These are phyloP conservation scores for Nephotettix cincticeps DNA, from an alignment of 1,140 invertebrate species.

Conservation along the genomic window DNA sequence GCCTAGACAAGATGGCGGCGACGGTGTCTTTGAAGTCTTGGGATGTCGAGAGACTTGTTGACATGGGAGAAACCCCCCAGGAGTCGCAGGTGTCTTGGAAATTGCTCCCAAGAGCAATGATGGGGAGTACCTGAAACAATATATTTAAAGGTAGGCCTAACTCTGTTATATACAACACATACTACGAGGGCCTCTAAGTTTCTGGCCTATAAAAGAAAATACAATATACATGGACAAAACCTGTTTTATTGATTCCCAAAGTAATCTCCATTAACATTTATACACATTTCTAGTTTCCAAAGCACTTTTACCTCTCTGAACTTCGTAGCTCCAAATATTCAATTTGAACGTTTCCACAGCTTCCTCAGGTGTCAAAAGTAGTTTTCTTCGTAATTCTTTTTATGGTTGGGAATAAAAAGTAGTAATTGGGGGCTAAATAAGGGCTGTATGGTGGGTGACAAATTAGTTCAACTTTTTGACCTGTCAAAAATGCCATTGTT, in stretches of 20 bases:
- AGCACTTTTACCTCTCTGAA: conserved; percentile 43
- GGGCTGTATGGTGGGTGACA: conserved; percentile 46
- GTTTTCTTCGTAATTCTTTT: conserved; percentile 44
- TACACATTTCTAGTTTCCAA: conserved; percentile 40
- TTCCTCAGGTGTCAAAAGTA: conserved; percentile 42
- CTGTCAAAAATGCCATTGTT: conserved; percentile 39
- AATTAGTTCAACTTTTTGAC: conserved; percentile 43
- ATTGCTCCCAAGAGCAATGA: too few species aligned
- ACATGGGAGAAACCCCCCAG: not conserved
- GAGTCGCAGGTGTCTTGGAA: not conserved
- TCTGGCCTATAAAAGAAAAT: conserved; percentile 38
- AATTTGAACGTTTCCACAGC: conserved; percentile 41
- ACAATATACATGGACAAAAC: conserved; percentile 38
- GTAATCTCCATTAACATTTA: conserved; percentile 26
- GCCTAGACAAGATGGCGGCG: not conserved
- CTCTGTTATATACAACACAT: too few species aligned
- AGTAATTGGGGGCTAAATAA: conserved; percentile 50
- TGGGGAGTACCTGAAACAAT: too few species aligned
- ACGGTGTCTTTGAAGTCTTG: conserved; percentile 6
- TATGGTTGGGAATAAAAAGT: conserved; percentile 44
- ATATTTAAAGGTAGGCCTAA: too few species aligned
- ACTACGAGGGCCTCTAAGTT: not conserved
- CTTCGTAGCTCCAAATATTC: conserved; percentile 41
- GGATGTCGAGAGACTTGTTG: not conserved
- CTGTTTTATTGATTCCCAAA: conserved; percentile 12